Percentiles rank a stretch among this genome's conserved stretches.
These are phyloP conservation scores for Drosophila rufa DNA, from an alignment of 1,140 invertebrate genomes.

Conservation along the genomic window DNA sequence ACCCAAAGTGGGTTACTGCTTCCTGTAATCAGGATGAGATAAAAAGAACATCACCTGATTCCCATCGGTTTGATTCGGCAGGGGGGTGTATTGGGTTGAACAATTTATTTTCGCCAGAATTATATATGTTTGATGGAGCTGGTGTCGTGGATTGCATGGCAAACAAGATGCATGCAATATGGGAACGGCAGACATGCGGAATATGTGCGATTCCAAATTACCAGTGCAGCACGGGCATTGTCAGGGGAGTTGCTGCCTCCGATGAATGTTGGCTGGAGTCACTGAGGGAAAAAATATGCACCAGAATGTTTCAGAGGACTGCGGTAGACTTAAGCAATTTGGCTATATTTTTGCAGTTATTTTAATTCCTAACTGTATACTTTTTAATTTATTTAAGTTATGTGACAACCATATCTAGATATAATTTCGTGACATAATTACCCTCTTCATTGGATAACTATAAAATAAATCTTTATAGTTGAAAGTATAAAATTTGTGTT, in stretches of 20 bases:
- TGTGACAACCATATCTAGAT: too few relatives aligned
- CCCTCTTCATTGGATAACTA: too few relatives aligned
- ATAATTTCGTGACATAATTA: too few relatives aligned
- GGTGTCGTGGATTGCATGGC: not conserved
- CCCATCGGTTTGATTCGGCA: not conserved
- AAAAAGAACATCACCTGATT: not conserved
- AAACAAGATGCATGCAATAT: conserved; percentile 17
- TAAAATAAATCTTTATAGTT: too few relatives aligned
- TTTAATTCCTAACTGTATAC: too few relatives aligned
- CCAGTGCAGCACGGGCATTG: not conserved
- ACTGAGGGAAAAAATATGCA: not conserved
- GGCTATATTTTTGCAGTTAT: too few relatives aligned
- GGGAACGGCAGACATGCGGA: conserved; percentile 15
- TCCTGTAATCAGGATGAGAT: conserved; percentile 6
- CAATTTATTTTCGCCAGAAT: conserved; percentile 21
- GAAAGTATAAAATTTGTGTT: too few relatives aligned
- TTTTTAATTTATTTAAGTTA: too few relatives aligned
- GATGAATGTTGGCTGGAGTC: not conserved
- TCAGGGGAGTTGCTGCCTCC: conserved; percentile 5
- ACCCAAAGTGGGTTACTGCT: not conserved
- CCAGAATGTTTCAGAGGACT: not conserved
- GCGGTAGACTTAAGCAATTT: too few relatives aligned
- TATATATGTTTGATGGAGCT: not conserved
- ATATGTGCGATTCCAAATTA: conserved; percentile 50
- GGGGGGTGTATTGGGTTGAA: not conserved